These are phyloP conservation scores for Butorides virescens DNA, from an alignment of 2,113 vertebrate genomes.

Conservation along the genomic window DNA sequence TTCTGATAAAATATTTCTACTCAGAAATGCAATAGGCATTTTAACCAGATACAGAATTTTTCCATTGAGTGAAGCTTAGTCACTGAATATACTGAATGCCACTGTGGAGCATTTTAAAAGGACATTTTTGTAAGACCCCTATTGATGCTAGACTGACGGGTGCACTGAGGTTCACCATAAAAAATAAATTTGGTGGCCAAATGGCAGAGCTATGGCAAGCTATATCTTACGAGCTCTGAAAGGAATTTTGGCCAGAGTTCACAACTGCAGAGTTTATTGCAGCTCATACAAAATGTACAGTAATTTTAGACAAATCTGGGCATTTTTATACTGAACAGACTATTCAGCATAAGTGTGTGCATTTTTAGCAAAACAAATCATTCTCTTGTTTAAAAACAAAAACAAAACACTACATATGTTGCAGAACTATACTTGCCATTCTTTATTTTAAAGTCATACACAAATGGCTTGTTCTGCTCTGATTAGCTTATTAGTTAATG, in stretches of 20 bases:
- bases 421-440: constrained; percentile 39
- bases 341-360: constrained; percentile 49
- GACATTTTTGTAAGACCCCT: not conserved
- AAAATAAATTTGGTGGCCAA: not conserved
- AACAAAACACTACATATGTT: constrained; percentile 17
- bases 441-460: constrained; percentile 63
- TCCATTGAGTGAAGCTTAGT: not conserved
- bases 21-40: not conserved
- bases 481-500: constrained; percentile 80
- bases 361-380: constrained; percentile 58
- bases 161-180: not conserved
- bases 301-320: constrained; percentile 30
- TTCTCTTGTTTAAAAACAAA: constrained; percentile 58
- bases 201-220: not conserved
- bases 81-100: not conserved
- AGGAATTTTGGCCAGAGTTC: constrained; percentile 12
- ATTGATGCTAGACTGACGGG: not conserved
- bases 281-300: not conserved
- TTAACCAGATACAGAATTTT: not conserved
- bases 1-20: not conserved
- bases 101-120: not conserved
- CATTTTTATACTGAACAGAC: constrained; percentile 35
- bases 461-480: constrained; percentile 77
- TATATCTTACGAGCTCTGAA: not conserved
- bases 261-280: not conserved